Evolutionary conservation across 2,113 vertebrate species (phyloP).

Genomic region (Orthonyx spaldingii): DNA sequence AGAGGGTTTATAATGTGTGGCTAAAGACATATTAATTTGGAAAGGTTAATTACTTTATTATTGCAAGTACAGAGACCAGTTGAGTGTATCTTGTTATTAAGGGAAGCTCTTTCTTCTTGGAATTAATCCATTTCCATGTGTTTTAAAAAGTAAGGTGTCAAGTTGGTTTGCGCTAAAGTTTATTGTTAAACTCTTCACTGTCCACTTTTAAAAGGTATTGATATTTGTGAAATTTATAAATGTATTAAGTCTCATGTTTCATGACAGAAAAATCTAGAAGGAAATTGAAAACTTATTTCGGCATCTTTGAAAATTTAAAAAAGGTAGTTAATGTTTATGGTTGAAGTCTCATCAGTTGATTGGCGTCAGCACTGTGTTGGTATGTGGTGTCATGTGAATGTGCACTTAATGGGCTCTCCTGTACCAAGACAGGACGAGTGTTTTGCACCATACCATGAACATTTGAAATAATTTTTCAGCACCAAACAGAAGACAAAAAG

Average conservation of each 20-base stretch:
- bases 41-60: not conserved
- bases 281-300: not conserved
- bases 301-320: not conserved
- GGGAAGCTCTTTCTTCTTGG: not conserved
- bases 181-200: not conserved
- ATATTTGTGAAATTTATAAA: not conserved
- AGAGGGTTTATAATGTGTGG: not conserved
- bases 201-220: not conserved
- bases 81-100: not conserved
- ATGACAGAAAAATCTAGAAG: not conserved
- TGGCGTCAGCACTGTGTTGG: not conserved
- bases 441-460: not conserved
- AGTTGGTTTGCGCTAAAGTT: not conserved
- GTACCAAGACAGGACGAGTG: not conserved
- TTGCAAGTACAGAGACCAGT: not conserved
- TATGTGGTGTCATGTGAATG: not conserved
- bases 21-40: not conserved
- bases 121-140: not conserved
- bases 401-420: not conserved
- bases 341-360: not conserved
- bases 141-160: not conserved
- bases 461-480: not conserved
- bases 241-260: not conserved
- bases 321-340: not conserved
- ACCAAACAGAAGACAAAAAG: not conserved